Base-by-base conservation (phyloP, 1,140 invertebrate genomes). In the Drosophila baimaii region DNA sequence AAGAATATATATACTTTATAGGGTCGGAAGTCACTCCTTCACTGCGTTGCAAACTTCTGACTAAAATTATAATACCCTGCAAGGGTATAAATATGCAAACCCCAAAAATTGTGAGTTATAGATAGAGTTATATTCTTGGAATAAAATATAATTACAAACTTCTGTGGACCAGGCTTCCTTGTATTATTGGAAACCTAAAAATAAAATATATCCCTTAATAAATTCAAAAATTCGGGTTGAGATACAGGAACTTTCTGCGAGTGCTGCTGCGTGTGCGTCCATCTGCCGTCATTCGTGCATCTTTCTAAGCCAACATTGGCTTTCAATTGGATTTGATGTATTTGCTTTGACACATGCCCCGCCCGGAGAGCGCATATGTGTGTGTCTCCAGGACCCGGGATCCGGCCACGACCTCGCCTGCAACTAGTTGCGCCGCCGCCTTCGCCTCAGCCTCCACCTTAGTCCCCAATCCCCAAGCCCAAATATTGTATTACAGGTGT, bases 401-500 rank as follows among this genome's bases (percentile, higher is more conserved):
- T 29, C n/a, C 19, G 33, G 4, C 4, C 13, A 5, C 9, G 25
- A 25, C 47, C 12, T 13, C 7, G 12, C 10, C 33, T 31, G 64
- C 66, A 71, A 72, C 57, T 59, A 62, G 71, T 75, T 69, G 69
- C 51, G 27, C n/a, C n/a, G 29, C n/a, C 5, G 19, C 25, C 6
- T 13, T 7, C 7, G 17, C 52, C 29, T n/a, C 21, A n/a, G 8
- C 25, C 1, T 37, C 55, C n/a, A 12, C 15, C 43, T n/a, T n/a
- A 44, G 17, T 5, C 2, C 19, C 23, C 51, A 52, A 19, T 15
- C 37, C 43, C 43, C 29, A 29, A 27, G 39, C 37, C 39, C 75
- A 64, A 47, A 59, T 82, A 88, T 88, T 88, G 76, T 88, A 79
- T 88, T 82, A 83, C 82, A 78, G 77, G 66, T 86, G 82, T 86